These are phyloP conservation scores for Oligia strigilis DNA, from an alignment of 2,888 invertebrate genomes.

Conservation along the genomic window DNA sequence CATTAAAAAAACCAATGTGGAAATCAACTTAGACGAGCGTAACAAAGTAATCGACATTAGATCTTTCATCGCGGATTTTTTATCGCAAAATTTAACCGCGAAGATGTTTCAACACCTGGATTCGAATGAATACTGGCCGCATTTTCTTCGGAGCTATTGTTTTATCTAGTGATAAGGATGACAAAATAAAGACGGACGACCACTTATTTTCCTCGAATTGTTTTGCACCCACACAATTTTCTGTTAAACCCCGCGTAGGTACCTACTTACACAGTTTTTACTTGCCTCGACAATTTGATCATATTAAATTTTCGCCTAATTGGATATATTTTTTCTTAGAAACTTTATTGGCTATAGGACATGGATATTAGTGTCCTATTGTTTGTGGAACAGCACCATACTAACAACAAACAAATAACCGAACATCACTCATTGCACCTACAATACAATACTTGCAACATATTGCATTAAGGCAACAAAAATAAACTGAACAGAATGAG, in stretches of 20 bases:
- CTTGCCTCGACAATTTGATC: not conserved
- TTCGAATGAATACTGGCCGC: conserved; percentile 69
- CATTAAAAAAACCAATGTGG: conserved; percentile 1
- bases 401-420: not conserved
- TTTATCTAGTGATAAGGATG: conserved; percentile 63
- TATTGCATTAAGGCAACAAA: conserved; percentile 1
- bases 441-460: not conserved
- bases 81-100: conserved; percentile 16
- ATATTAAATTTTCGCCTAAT: not conserved
- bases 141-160: conserved; percentile 54
- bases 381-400: not conserved
- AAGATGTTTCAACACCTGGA: conserved; percentile 61
- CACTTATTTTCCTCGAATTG: conserved; percentile 43
- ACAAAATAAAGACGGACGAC: conserved; percentile 49
- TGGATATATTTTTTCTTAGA: not conserved
- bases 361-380: not conserved
- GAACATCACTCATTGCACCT: not conserved
- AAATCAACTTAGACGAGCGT: conserved; percentile 17
- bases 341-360: not conserved
- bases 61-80: conserved; percentile 13
- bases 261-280: not conserved
- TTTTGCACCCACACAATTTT: conserved; percentile 13
- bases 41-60: conserved; percentile 12
- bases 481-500: not conserved
- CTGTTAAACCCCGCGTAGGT: not conserved